Conservation (phyloP, 2,888 invertebrate genomes). For the Caenorhabditis panamensis region DNA sequence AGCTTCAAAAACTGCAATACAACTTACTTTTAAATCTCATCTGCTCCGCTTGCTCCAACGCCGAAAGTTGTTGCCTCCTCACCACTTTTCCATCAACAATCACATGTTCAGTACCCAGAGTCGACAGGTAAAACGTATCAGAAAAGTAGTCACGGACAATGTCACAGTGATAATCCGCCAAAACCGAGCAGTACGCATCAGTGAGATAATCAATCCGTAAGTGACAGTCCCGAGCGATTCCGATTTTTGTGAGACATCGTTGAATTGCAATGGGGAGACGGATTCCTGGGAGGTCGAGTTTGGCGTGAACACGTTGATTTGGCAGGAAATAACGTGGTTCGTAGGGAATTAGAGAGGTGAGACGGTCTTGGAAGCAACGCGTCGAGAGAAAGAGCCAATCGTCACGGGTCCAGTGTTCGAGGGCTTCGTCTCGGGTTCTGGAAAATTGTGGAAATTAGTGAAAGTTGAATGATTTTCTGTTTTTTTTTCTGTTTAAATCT, state of each 20-base stretch:
- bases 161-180: conserved; percentile 47
- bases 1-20: no score
- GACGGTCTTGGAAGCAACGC: not conserved
- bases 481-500: no score
- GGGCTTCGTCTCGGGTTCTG: conserved; percentile 12
- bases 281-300: not conserved
- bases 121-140: conserved; percentile 25
- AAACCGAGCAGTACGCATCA: not conserved
- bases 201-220: conserved; percentile 3
- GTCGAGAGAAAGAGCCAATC: conserved; percentile 1
- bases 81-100: conserved; percentile 21
- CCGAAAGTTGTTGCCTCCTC: not conserved
- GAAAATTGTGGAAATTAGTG: no score
- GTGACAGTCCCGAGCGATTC: conserved; percentile 38
- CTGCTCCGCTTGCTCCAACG: conserved; percentile 22
- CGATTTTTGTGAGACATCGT: conserved; percentile 30
- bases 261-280: conserved; percentile 42
- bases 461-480: no score
- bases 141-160: conserved; percentile 39
- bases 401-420: conserved; percentile 9
- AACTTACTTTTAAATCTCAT: not conserved
- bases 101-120: conserved; percentile 19
- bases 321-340: conserved; percentile 35
- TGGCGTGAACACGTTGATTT: conserved; percentile 27
- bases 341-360: conserved; percentile 23